Evolutionary conservation across 1,140 invertebrate genomes (phyloP).

Genomic region (Lepidurus apus): DNA sequence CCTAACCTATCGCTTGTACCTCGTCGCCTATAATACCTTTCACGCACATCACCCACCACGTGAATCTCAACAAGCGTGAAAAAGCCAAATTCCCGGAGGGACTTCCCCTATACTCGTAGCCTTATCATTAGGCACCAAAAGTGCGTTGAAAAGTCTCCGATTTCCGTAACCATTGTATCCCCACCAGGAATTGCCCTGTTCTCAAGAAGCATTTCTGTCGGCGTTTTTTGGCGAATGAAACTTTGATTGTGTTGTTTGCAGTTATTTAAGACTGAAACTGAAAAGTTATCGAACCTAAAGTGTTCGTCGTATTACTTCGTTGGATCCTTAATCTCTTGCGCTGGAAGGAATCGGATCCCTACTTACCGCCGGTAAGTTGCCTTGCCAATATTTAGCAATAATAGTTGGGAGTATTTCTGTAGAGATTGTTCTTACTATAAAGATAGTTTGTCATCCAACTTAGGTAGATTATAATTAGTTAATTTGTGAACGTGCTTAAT

Average conservation of each 20-base stretch:
- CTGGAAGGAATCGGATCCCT: not conserved
- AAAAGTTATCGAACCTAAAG: not conserved
- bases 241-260: too few relatives aligned
- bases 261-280: too few relatives aligned
- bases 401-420: too few relatives aligned
- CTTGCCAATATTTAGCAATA: not conserved
- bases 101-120: not conserved
- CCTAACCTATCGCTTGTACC: not conserved
- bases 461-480: too few relatives aligned
- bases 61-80: slow-evolving; percentile 13
- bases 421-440: too few relatives aligned
- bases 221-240: too few relatives aligned
- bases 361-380: slow-evolving; percentile 1
- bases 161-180: too few relatives aligned
- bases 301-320: not conserved
- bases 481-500: too few relatives aligned
- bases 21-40: slow-evolving; percentile 7
- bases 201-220: too few relatives aligned
- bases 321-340: not conserved
- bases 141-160: too few relatives aligned
- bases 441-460: too few relatives aligned
- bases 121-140: not conserved
- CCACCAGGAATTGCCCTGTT: too few relatives aligned
- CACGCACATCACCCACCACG: slow-evolving; percentile 8
- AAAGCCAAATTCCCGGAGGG: not conserved